Evolutionary conservation across 1,140 invertebrate species (phyloP).

Genomic region (Dreissena polymorpha): DNA sequence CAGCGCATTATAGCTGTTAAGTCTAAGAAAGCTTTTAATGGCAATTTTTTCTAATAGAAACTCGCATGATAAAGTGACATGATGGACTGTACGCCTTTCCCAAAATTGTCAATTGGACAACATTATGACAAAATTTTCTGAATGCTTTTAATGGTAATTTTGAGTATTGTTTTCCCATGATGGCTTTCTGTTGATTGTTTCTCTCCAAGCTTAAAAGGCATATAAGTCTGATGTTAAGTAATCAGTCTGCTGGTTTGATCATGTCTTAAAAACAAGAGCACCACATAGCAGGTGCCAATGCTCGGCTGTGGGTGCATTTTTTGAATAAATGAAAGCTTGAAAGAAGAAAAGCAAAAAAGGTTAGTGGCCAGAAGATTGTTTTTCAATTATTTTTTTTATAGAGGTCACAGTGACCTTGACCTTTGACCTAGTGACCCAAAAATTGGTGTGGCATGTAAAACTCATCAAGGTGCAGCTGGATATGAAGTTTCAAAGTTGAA

Average conservation of each 20-base stretch:
- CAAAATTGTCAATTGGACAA: conserved; percentile 3
- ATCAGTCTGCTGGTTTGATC: background rate
- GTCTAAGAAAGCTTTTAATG: background rate
- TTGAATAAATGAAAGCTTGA: too few relatives aligned
- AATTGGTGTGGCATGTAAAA: too few relatives aligned
- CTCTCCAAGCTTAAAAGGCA: background rate
- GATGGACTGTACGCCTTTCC: background rate
- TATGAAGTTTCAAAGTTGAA: too few relatives aligned
- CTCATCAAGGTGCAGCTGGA: too few relatives aligned
- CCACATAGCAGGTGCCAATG: too few relatives aligned
- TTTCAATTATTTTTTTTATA: too few relatives aligned
- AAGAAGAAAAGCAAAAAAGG: too few relatives aligned
- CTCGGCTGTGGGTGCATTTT: too few relatives aligned
- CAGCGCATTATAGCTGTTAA: background rate
- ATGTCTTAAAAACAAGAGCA: too few relatives aligned
- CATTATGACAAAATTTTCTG: conserved; percentile 13
- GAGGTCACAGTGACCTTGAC: too few relatives aligned
- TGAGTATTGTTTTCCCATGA: conserved; percentile 39
- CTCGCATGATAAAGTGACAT: background rate
- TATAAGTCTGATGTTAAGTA: background rate
- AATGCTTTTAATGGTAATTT: conserved; percentile 58
- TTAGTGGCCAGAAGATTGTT: too few relatives aligned
- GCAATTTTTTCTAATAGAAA: background rate
- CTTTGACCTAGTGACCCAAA: too few relatives aligned
- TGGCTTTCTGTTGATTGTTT: background rate